Conservation (phyloP, 2,113 vertebrate genomes). For the Myrmecophaga tridactyla region DNA sequence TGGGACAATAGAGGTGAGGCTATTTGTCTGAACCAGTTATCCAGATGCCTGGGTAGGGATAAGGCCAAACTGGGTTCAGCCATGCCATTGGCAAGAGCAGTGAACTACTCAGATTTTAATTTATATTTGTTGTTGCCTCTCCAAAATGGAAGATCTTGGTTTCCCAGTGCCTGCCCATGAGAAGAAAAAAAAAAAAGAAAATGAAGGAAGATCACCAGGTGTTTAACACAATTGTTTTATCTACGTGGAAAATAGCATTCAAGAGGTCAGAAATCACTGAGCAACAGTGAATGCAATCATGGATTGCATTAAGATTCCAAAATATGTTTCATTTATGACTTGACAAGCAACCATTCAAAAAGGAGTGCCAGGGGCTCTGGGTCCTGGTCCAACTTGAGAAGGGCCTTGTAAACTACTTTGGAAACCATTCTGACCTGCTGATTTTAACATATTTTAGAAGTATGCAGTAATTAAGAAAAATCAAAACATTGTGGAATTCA, state of each 20-base stretch:
- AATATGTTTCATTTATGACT: background rate
- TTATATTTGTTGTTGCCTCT: accelerated
- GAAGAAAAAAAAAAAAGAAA: no score
- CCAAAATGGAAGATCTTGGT: background rate
- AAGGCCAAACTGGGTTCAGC: no score
- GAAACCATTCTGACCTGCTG: background rate
- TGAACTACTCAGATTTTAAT: background rate
- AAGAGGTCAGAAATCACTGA: background rate
- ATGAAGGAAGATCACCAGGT: no score
- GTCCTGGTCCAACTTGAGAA: background rate
- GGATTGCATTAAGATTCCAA: background rate
- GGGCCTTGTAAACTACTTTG: background rate
- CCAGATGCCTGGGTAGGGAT: background rate
- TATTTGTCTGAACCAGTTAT: accelerated
- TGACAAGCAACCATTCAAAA: background rate
- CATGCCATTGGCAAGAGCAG: accelerated
- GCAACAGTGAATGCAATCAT: background rate
- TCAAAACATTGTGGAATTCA: background rate
- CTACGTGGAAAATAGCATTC: background rate
- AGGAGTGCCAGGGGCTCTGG: accelerated
- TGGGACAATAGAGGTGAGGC: background rate
- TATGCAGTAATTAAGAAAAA: background rate
- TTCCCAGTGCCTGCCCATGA: no score
- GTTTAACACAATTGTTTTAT: background rate
- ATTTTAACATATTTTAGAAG: background rate